Base-by-base conservation (phyloP, 2,888 invertebrate genomes). In the Palloptera scutellata region DNA sequence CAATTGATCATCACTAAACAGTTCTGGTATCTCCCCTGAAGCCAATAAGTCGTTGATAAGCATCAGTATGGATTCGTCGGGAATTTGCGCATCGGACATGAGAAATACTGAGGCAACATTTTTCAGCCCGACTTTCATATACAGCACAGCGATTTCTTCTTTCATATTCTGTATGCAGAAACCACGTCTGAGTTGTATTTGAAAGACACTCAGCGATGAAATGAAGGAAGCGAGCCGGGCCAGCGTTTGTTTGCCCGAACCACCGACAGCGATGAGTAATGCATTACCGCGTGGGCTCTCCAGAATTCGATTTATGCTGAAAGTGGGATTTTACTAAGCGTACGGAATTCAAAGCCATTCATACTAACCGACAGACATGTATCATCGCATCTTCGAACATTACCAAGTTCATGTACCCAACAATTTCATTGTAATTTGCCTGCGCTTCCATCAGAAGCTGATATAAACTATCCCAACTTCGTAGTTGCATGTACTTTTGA, bases 351-450 rank as follows among this genome's bases (percentile, higher is more conserved):
- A 54, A 54, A n/a, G 15, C 17, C 1, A 53, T 13, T 58, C 60
- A 5, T 1, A 64, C 75, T 79, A 75, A 90, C 88, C 94, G 89
- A 85, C 94, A 95, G 60, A 97, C 91, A 82, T 97, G 97, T 75
- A 91, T 89, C 92, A 97, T 95, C 8, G 97, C 97, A 83, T 97
- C 97, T 80, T 96, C 96, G 80, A 98, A 98, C 41, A 98, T 88
- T 9, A 98, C 97, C 64, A 98, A 86, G 85, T 96, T 96, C 96
- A 97, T 97, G 1, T 93, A 92, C 1, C 95, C 93, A 17, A 93
- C 89, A 64, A 96, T 87, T 80, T 98, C 97, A 80, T 97, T 97
- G 82, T 98, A 97, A 63, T 89, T 89, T 1, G 89, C 86, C 64
- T 97, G 87, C 0, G 96, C 95, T 74, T 97, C 97, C 19, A 89